A percentile compares a stretch with the other conserved stretches of the same genome.
Conservation (phyloP, 2,113 vertebrate species). For the Callospermophilus lateralis region DNA sequence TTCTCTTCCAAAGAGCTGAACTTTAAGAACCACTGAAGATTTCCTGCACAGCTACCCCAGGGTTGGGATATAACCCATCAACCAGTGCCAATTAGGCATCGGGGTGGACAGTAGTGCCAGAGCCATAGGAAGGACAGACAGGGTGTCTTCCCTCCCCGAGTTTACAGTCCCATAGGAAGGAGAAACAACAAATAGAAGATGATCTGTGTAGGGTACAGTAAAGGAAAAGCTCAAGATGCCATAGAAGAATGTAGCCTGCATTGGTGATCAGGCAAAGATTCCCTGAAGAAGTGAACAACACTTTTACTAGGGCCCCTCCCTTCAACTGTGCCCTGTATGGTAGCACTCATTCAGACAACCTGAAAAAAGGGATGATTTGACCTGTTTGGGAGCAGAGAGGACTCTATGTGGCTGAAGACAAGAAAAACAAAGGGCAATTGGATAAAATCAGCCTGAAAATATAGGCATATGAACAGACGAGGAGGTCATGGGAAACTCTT, state of each 20-base stretch:
- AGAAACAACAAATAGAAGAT: background rate
- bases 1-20: background rate
- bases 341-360: background rate
- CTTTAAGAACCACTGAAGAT: slow-evolving; percentile 13
- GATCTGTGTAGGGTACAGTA: background rate
- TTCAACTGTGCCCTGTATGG: too few relatives aligned
- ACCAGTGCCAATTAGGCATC: background rate
- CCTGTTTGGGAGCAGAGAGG: background rate
- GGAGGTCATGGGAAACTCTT: background rate
- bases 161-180: background rate
- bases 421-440: background rate
- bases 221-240: background rate
- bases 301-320: too few relatives aligned
- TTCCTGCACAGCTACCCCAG: background rate
- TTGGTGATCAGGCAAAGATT: background rate
- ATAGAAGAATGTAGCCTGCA: background rate
- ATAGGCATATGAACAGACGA: background rate
- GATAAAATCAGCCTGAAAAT: background rate
- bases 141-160: background rate
- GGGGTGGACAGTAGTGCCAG: background rate
- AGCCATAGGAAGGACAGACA: background rate
- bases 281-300: background rate
- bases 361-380: background rate
- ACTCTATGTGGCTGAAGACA: background rate
- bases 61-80: background rate